A percentile compares a stretch with the other conserved stretches of the same genome.
Evolutionary conservation across 2,113 vertebrate species (phyloP).

Genomic region (Neodon shergylaensis): DNA sequence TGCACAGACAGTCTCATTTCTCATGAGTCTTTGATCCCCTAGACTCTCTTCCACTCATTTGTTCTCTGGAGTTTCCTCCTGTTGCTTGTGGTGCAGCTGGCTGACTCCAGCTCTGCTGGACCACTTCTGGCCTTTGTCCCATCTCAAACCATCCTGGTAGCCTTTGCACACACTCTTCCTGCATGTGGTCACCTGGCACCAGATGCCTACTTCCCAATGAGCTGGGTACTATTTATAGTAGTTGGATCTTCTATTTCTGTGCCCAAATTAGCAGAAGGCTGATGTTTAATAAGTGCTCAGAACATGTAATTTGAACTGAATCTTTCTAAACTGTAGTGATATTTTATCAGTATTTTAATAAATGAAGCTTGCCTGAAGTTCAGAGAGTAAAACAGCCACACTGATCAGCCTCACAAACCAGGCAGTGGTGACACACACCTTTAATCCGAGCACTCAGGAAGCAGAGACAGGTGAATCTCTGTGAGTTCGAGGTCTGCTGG

Average conservation of each 20-base stretch:
- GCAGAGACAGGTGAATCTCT: too few species aligned
- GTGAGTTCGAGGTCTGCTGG: too few species aligned
- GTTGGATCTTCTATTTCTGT: not conserved
- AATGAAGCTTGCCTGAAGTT: too few species aligned
- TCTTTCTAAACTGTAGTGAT: too few species aligned
- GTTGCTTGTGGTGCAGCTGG: not conserved
- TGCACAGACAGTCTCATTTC: not conserved
- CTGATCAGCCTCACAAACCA: too few species aligned
- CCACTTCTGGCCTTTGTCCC: not conserved
- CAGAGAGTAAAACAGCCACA: too few species aligned
- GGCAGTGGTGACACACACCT: too few species aligned
- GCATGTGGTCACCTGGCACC: not conserved
- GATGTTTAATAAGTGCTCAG: not conserved
- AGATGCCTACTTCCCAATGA: accelerated
- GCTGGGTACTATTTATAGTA: not conserved
- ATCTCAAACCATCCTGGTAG: too few species aligned
- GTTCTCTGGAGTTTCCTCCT: not conserved
- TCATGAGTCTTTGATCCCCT: not conserved
- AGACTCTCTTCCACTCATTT: not conserved
- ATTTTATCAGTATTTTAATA: too few species aligned
- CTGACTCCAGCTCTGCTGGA: not conserved
- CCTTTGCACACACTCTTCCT: not conserved
- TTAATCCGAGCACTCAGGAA: too few species aligned
- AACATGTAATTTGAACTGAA: not conserved
- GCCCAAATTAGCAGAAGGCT: not conserved